These are phyloP conservation scores for Odontomyia ornata DNA, from an alignment of 2,888 invertebrate species.

Conservation along the genomic window DNA sequence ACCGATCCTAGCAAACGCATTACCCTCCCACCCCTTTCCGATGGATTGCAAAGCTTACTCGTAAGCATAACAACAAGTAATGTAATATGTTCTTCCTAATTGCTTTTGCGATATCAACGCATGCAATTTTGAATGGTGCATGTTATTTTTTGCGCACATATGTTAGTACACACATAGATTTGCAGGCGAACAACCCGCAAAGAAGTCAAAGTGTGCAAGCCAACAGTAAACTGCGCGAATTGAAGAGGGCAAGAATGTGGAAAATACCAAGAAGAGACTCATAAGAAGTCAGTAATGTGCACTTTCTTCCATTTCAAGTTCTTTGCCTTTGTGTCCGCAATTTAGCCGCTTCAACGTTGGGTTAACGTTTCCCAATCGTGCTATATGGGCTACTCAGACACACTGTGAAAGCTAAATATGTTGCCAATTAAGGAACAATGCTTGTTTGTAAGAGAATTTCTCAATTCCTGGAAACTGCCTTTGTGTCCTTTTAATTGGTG, in stretches of 20 bases:
- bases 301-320: conserved; percentile 35
- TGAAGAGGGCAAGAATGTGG: not conserved
- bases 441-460: too few species aligned
- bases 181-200: conserved; percentile 6
- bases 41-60: not conserved
- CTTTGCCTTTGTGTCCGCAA: conserved; percentile 29
- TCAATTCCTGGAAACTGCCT: too few species aligned
- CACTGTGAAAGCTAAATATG: not conserved
- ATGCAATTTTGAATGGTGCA: conserved; percentile 11
- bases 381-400: not conserved
- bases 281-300: conserved; percentile 26
- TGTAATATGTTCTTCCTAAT: conserved; percentile 21
- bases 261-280: conserved; percentile 18
- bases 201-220: conserved; percentile 1
- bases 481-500: too few species aligned
- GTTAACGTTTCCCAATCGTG: conserved; percentile 20
- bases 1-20: not conserved
- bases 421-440: not conserved
- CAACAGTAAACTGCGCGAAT: not conserved
- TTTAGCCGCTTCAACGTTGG: not conserved
- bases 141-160: too few species aligned
- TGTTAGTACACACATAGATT: not conserved
- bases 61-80: not conserved
- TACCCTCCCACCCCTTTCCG: not conserved
- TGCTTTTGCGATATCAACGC: conserved; percentile 23